Evolutionary conservation across 2,797 vertebrate genomes (phyloP).

Genomic region (Bradypodion pumilum): DNA sequence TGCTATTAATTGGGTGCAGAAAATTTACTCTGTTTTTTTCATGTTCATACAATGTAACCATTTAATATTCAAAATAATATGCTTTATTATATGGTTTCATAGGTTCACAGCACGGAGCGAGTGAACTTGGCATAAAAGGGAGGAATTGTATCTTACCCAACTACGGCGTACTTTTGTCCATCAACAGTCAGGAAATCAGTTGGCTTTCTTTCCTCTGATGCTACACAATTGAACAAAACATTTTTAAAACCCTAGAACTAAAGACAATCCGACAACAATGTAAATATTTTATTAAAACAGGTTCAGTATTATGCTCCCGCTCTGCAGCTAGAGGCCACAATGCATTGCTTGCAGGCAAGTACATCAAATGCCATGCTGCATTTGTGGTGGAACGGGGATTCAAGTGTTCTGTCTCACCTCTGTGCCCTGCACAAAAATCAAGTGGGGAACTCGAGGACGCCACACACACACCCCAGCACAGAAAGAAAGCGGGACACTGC

Average conservation of each 20-base stretch:
- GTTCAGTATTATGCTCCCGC: background rate
- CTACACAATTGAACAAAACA: slow-evolving; percentile 63
- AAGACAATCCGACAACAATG: slow-evolving; percentile 28
- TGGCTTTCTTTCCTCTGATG: slow-evolving; percentile 87
- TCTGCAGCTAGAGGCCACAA: background rate
- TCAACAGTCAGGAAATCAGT: slow-evolving; percentile 88
- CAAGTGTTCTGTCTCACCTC: background rate
- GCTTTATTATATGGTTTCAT: too few species aligned
- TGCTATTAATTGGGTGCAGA: background rate
- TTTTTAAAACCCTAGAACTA: slow-evolving; percentile 26
- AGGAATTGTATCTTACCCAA: slow-evolving; percentile 84
- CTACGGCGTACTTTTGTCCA: slow-evolving; percentile 92
- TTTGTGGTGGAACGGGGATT: background rate
- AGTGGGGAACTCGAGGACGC: background rate
- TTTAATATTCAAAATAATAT: too few species aligned
- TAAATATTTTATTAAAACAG: background rate
- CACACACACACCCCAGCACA: too few species aligned
- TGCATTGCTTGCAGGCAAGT: background rate
- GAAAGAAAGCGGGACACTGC: background rate
- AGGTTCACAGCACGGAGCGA: slow-evolving; percentile 36
- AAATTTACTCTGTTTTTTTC: background rate
- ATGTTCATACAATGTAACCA: slow-evolving; percentile 35
- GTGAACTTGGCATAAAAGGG: slow-evolving; percentile 29
- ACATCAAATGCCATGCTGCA: too few species aligned
- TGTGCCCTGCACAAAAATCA: background rate